These are phyloP conservation scores for Enteromius viviparus DNA, from an alignment of 2,797 vertebrate species.

Conservation along the genomic window DNA sequence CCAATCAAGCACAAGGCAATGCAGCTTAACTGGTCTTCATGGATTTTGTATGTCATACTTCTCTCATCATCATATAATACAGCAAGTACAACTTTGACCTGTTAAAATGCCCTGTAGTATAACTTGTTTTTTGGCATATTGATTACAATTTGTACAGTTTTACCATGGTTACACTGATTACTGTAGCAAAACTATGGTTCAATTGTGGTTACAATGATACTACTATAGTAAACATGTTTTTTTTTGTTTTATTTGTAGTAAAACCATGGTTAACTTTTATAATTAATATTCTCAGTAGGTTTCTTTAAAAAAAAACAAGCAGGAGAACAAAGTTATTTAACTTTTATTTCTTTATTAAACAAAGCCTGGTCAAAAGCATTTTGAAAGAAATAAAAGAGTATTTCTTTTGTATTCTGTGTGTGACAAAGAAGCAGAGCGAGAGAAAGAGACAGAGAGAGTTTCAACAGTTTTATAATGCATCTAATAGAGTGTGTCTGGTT, in stretches of 20 bases:
- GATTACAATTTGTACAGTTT: neutral
- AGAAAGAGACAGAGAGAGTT: constrained; percentile 31
- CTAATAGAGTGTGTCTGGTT: constrained; percentile 62
- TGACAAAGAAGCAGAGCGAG: neutral
- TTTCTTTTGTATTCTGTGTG: constrained; percentile 8
- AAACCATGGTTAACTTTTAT: neutral
- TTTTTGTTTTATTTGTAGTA: neutral
- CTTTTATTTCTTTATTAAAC: constrained; percentile 34
- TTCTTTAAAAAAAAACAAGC: neutral
- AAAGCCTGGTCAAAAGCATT: constrained; percentile 2
- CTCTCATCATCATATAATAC: neutral
- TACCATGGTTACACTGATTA: neutral
- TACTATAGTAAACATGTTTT: neutral
- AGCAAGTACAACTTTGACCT: neutral
- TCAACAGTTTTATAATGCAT: constrained; percentile 55
- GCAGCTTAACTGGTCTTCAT: neutral
- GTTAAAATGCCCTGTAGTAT: neutral
- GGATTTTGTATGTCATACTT: neutral
- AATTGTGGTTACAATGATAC: no score
- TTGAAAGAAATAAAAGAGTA: neutral
- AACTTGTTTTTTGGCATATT: neutral
- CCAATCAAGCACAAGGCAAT: neutral
- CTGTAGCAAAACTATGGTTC: neutral
- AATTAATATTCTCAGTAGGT: neutral
- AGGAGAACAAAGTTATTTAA: neutral